phyloP scores from a whole-genome alignment of 2,888 invertebrate genomes.

The Tethea ocularis region DNA sequence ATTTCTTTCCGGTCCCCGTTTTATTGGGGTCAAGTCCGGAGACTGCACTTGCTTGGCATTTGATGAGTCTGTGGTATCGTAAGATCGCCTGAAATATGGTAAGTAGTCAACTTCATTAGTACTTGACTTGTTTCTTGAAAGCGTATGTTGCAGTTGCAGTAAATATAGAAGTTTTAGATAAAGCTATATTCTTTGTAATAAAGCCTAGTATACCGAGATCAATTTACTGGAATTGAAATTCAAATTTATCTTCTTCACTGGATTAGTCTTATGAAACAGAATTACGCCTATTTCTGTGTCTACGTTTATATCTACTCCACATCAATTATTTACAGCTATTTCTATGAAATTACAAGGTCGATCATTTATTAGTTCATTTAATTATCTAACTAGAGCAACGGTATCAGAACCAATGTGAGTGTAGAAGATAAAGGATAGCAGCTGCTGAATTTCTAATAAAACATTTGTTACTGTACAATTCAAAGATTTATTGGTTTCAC shows the following conservation, averaged over 20 bases:
- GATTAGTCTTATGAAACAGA: no score
- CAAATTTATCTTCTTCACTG: no score
- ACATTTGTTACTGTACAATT: not conserved
- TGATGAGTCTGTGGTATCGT: slow-evolving; percentile 16
- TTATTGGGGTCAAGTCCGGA: slow-evolving; percentile 51
- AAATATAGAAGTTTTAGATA: no score
- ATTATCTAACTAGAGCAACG: not conserved
- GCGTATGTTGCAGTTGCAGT: no score
- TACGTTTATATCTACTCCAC: no score
- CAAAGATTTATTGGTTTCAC: slow-evolving; percentile 1
- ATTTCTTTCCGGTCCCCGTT: slow-evolving; percentile 57
- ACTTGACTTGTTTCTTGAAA: not conserved
- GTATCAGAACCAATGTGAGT: not conserved
- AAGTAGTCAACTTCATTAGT: not conserved
- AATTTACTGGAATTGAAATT: no score
- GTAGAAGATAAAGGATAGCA: not conserved
- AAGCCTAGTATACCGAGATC: no score
- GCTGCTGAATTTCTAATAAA: not conserved
- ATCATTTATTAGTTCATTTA: not conserved
- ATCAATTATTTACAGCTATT: no score
- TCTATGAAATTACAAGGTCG: no score
- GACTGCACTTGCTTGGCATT: slow-evolving; percentile 40
- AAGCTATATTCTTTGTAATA: no score
- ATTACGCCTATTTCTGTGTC: no score
- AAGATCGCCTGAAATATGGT: not conserved